Conservation (phyloP, 2,113 vertebrate species). For the Eurystomus gularis region DNA sequence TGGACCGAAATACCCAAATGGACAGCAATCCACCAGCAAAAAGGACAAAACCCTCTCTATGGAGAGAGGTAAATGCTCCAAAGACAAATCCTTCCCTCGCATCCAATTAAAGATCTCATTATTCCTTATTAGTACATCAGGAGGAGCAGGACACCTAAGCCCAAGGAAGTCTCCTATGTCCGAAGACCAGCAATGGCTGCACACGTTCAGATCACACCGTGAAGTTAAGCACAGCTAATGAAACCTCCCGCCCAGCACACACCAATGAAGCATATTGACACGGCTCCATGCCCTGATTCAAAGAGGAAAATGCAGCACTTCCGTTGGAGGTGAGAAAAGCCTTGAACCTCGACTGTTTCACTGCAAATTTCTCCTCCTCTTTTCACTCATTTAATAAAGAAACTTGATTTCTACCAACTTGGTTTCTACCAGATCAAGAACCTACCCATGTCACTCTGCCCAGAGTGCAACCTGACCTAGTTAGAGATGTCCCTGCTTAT, state of each 20-base stretch:
- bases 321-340: neutral
- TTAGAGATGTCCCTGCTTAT: too few relatives aligned
- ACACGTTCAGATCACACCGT: neutral
- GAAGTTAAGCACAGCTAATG: neutral
- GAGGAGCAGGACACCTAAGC: neutral
- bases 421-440: neutral
- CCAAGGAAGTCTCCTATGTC: neutral
- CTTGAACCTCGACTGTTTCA: neutral
- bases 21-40: neutral
- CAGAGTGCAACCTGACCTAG: too few relatives aligned
- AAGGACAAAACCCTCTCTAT: neutral
- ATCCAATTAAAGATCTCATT: neutral
- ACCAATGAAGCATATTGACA: accelerated
- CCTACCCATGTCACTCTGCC: neutral
- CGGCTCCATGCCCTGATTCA: neutral
- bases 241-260: neutral
- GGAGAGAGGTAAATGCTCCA: neutral
- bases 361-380: neutral
- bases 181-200: accelerated
- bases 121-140: neutral
- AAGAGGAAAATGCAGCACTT: neutral
- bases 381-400: neutral
- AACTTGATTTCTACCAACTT: neutral
- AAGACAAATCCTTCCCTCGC: neutral
- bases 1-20: neutral